Evolutionary conservation across 2,797 vertebrate species (phyloP), one percentile per base, ranked within the genome.

Genomic region (Avahi laniger): DNA sequence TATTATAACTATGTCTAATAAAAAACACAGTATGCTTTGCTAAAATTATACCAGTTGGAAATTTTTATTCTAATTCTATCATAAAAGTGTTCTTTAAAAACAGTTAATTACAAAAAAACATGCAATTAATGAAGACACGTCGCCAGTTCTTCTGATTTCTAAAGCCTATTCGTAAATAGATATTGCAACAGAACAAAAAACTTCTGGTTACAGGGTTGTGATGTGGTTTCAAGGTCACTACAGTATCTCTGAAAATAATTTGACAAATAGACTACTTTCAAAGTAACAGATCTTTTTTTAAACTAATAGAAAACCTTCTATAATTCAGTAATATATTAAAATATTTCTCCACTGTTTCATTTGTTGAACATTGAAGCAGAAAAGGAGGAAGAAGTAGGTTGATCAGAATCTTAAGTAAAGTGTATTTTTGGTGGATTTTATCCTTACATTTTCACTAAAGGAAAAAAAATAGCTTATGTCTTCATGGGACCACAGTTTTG

Each of bases 1-100:
- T 93, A 65, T 78, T 95, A 24, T 35, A 69, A 89, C 59, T 76
- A 41, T 38, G 75, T 50, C 26, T 35, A 90, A 69, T 48, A 59
- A 92, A 95, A 57, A 84, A 84, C 0, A 13, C 9, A 72, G 24
- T 87, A 35, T 61, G 70, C 33, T 61, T n/a, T 81, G 52, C n/a
- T 78, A 61, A 91, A 93, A 88, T 76, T 41, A 69, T 76, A 26
- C 30, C 30, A 82, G 33, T 80, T 90, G 43, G n/a, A 93, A 89
- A 94, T 79, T 2, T 7, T 79, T 6, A 61, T 81, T 83, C 33
- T 59, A 80, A 61, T 52, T 81, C 26, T 76, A 22, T 30, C n/a
- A 72, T 11, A 48, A 95, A 76, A 96, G 86, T 43, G 13, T 7
- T 94, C 15, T 95, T 95, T 54, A 5, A 83, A 85, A 95, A 73